Evolutionary conservation across 2,113 vertebrate genomes (phyloP).

Genomic region (Platichthys flesus): DNA sequence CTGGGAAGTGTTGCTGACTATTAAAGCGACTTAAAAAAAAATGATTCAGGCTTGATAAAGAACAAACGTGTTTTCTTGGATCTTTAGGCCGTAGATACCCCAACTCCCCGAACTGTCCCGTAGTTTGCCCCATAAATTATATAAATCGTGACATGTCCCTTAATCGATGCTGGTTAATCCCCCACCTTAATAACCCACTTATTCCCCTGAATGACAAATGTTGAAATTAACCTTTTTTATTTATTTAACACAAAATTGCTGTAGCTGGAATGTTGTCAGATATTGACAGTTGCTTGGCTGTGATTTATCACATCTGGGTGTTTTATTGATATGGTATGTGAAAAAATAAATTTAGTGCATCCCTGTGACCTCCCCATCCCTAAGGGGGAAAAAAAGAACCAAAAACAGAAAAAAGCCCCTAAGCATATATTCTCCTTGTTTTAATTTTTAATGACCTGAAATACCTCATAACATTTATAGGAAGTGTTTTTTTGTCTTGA

Average conservation of each 20-base stretch:
- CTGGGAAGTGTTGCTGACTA: conserved; percentile 19
- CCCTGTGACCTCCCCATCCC: not conserved
- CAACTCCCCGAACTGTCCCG: not conserved
- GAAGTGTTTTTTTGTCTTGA: conserved; percentile 45
- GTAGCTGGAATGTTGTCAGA: conserved; percentile 30
- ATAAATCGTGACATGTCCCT: conserved; percentile 3
- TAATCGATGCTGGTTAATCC: conserved; percentile 14
- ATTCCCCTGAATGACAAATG: conserved; percentile 7
- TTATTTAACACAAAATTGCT: conserved; percentile 10
- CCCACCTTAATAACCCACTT: not conserved
- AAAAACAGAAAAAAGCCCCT: conserved; percentile 10
- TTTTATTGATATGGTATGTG: conserved; percentile 20
- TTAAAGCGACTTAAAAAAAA: conserved; percentile 2
- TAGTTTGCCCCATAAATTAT: conserved; percentile 11
- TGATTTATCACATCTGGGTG: conserved; percentile 35
- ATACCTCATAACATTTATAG: conserved; percentile 71
- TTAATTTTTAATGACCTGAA: conserved; percentile 52
- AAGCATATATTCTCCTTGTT: conserved; percentile 6
- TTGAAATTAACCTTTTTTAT: conserved; percentile 13
- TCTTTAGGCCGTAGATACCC: not conserved
- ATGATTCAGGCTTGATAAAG: conserved; percentile 17
- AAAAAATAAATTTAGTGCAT: not conserved
- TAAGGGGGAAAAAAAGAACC: not conserved
- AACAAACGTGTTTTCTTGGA: conserved; percentile 32
- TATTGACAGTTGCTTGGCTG: conserved; percentile 28